Evolutionary conservation across 2,888 invertebrate genomes (phyloP), one percentile per base, ranked within the genome.

Genomic region (Pterobdella sp.): DNA sequence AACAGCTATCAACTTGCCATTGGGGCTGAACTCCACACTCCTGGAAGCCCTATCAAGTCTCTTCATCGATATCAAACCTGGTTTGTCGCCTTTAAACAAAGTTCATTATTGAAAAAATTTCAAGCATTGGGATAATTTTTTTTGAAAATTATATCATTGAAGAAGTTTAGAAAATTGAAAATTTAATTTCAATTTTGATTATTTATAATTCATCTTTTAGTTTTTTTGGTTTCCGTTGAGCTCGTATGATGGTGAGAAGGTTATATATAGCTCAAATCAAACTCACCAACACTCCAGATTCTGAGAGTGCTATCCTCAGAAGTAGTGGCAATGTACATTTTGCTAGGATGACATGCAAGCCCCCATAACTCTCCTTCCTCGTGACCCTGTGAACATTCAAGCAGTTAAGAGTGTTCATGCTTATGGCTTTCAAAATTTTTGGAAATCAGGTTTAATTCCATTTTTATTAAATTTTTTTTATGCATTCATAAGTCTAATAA

Each of bases 331-430:
- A 80, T 82, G 72, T 80, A 78, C 18, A 79, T 76, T 74, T 81
- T 79, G 26, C 73, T 74, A 0, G 85, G 85, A 75, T 85, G 85
- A 1, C 80, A 78, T 34, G 80, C 80, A 68, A 85, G 77, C 36
- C 85, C 85, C 84, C 84, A 84, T 1, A 85, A 70, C 76, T 85
- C 84, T 18, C 84, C 84, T 74, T 83, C 82, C 73, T 78, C 78
- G 77, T 85, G 85, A 29, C 85, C 84, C 84, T 85, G 76, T 7
- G 65, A 10, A 34, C 7, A 29, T 18, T 31, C 4, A 22, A 7
- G 22, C 4, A 67, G 67, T 31, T 4, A 4, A n/a, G n/a, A 34
- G 32, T 29, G 67, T 18, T 18, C 14, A 10, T 29, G 10, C 14
- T 26, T n/a, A 22, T 10, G 14, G 64, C 18, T 26, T 22, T 26